Base-by-base conservation (phyloP, 2,797 vertebrate genomes). In the Microtus obscurus region DNA sequence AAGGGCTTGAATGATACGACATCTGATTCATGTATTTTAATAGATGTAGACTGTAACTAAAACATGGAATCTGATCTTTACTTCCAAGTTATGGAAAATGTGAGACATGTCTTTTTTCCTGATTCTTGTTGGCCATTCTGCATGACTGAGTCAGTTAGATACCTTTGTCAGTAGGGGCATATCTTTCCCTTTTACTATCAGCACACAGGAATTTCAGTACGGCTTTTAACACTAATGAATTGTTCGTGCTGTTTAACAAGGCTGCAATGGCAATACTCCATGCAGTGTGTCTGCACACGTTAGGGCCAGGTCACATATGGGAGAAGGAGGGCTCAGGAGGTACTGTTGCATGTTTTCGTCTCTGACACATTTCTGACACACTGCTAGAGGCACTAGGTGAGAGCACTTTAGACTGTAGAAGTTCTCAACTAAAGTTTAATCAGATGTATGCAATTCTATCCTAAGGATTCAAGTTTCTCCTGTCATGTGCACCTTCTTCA, bases 41-140 rank as follows among this genome's bases (percentile, higher is more conserved):
- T 77, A 51, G 92, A 43, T 27, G 45, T 11, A 2, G 23, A 71
- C 19, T 19, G 61, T 90, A 93, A 95, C 94, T 96, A 87, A 94
- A 94, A 53, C 13, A 87, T 89, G 45, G 9, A 87, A 51, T 86
- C 4, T 77, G 67, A 11, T 89, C 88, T 71, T 87, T 23, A 81
- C 51, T 6, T 96, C 3, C 48, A 82, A 53, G 93, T 83, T 90
- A 90, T 34, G 63, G 19, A 27, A 31, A 91, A 34, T 37, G 17
- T 87, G 34, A 67, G 59, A 97, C 81, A 92, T 93, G 51, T 79
- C 91, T 95, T 93, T 77, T 85, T 85, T 85, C 95, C 21, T 63
- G 43, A 4, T 74, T 1, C 43, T 76, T 45, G 56, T 80, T 34
- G 67, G 63, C 31, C 48, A 25, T 82, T 51, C 29, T 89, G 97